Evolutionary conservation across 1,140 invertebrate genomes (phyloP).

Genomic region (Pantala flavescens): DNA sequence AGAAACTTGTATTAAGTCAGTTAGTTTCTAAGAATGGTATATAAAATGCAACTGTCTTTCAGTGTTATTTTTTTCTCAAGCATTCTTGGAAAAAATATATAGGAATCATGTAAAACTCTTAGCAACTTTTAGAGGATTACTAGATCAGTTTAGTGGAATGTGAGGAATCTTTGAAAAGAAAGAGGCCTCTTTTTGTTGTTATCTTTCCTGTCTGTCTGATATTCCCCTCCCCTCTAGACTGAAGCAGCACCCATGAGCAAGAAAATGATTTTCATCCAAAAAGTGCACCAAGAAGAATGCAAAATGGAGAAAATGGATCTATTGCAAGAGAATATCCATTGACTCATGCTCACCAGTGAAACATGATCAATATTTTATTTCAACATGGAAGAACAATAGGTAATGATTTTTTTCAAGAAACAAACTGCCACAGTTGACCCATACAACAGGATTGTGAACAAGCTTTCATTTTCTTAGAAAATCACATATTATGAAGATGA

Average conservation of each 20-base stretch:
- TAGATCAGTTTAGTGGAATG: constrained; percentile 15
- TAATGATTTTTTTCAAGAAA: background rate
- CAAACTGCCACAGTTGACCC: constrained; percentile 1
- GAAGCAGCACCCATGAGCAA: constrained; percentile 3
- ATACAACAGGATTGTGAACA: background rate
- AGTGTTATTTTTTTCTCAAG: background rate
- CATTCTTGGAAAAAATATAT: background rate
- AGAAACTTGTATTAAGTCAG: too few relatives aligned
- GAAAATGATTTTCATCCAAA: background rate
- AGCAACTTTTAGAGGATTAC: background rate
- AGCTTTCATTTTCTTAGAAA: background rate
- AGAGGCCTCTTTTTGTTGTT: background rate
- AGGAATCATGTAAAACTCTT: background rate
- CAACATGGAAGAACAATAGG: constrained; percentile 5
- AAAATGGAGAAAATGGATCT: background rate
- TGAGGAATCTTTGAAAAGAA: constrained; percentile 7
- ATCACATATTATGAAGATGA: constrained; percentile 8
- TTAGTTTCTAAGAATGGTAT: background rate
- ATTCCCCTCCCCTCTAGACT: background rate
- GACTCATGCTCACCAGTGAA: background rate
- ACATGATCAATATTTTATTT: background rate
- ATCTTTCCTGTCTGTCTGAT: background rate
- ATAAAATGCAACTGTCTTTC: constrained; percentile 7
- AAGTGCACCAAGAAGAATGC: background rate
- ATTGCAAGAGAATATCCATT: background rate